Base-by-base conservation (phyloP, 2,888 invertebrate species). In the Lasioglossum malachurum region DNA sequence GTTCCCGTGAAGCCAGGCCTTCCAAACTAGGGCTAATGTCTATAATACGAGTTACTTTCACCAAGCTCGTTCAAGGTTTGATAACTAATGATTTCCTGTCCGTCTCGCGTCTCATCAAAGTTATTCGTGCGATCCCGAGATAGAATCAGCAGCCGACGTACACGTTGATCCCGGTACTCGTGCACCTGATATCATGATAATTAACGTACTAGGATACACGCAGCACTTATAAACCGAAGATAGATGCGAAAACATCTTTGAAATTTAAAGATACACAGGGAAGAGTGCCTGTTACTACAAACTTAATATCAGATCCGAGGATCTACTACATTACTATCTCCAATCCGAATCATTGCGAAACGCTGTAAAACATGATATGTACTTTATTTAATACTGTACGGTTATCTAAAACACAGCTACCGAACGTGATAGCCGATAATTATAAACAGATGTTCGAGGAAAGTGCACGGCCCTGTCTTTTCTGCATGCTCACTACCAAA, bases 391-490 rank as follows among this genome's bases (percentile, higher is more conserved):
- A 57, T 57, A 64, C 64, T 7, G 31, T 64, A 31, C 31, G 31
- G 31, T 31, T 64, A 35, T 64, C 31, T 31, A 31, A 31, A 35
- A 31, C 31, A 8, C 19, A 31, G 19, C 31, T 64, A 35, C 31
- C 64, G 8, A 31, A 31, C 31, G 2, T 4, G n/a, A 41, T 41
- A 41, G 23, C 38, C 4, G 19, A 41, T 71, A 71, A 14, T 71
- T 71, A 14, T n/a, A 71, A 71, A n/a, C 67, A 12, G 75, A 75
- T 27, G 49, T n/a, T 10, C 19, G 35, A 44, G 72, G 23, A 80
- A 77, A 35, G 23, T 78, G 82, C 87, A 87, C 87, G 87, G 81
- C 80, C 80, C 87, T 87, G 84, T 78, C 79, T 57, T 84, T 81
- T 87, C 87, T 79, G 86, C 83, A 86, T 82, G 81, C 82, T 72